These are phyloP conservation scores for Saccopteryx leptura DNA, from an alignment of 2,113 vertebrate species.

Conservation along the genomic window DNA sequence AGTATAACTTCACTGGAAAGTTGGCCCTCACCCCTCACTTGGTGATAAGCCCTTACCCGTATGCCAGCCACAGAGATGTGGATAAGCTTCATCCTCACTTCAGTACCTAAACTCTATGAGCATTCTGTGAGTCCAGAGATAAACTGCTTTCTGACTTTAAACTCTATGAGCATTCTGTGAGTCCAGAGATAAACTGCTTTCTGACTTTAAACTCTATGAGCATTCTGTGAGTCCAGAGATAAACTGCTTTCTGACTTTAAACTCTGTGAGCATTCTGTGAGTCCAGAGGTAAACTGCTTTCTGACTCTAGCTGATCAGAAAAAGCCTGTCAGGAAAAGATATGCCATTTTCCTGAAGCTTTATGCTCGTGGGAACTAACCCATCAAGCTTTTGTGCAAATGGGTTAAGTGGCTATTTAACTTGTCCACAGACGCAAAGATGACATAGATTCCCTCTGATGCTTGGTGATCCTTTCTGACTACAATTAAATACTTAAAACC, in stretches of 20 bases:
- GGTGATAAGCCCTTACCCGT: not conserved
- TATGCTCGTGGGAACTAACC: not conserved
- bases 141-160: not conserved
- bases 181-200: not conserved
- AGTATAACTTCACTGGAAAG: not conserved
- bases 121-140: too few relatives aligned
- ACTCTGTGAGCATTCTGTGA: not conserved
- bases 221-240: too few relatives aligned
- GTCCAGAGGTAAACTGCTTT: not conserved
- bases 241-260: not conserved
- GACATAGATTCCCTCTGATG: not conserved
- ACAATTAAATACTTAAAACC: slow-evolving; percentile 6
- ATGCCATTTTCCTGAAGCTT: slow-evolving; percentile 4
- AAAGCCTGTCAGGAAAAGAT: not conserved
- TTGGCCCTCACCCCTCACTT: not conserved
- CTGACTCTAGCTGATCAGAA: slow-evolving; percentile 12
- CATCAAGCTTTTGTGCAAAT: not conserved
- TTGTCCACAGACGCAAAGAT: not conserved
- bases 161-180: not conserved
- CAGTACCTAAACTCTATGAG: not conserved
- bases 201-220: not conserved
- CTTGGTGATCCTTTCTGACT: slow-evolving; percentile 1
- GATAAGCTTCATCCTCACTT: not conserved
- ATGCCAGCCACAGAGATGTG: not conserved
- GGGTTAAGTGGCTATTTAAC: not conserved